These are phyloP conservation scores for Ormia ochracea DNA, from an alignment of 2,888 invertebrate species.

Conservation along the genomic window DNA sequence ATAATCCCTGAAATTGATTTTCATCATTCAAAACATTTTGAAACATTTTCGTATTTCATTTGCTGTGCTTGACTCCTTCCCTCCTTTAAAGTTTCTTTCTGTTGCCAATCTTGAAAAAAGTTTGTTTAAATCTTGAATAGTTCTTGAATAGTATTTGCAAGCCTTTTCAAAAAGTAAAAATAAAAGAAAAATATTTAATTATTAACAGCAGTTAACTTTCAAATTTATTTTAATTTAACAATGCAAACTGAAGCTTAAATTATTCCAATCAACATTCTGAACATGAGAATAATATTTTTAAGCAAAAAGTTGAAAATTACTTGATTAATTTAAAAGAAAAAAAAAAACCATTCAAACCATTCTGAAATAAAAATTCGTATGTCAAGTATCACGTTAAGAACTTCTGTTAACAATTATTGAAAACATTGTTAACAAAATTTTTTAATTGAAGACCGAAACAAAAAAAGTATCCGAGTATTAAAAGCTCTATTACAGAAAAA, in stretches of 20 bases:
- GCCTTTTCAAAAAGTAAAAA: conserved; percentile 34
- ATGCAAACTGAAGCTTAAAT: not conserved
- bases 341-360: not conserved
- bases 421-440: conserved; percentile 6
- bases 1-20: too few relatives aligned
- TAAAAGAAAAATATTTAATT: conserved; percentile 7
- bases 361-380: conserved; percentile 33
- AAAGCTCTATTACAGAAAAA: conserved; percentile 53
- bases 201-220: conserved; percentile 3
- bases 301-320: conserved; percentile 41
- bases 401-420: conserved; percentile 52
- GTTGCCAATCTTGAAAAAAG: conserved; percentile 29
- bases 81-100: conserved; percentile 12
- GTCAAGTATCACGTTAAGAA: conserved; percentile 46
- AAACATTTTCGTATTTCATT: not conserved
- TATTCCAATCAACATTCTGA: not conserved
- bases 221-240: not conserved
- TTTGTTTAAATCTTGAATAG: conserved; percentile 37
- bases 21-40: too few relatives aligned
- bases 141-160: conserved; percentile 26
- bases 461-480: not conserved
- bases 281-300: conserved; percentile 10
- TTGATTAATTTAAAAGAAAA: conserved; percentile 18
- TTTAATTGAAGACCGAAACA: conserved; percentile 14
- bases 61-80: not conserved